Base-by-base conservation (phyloP, 1,140 invertebrate genomes). In the Oedothorax gibbosus region DNA sequence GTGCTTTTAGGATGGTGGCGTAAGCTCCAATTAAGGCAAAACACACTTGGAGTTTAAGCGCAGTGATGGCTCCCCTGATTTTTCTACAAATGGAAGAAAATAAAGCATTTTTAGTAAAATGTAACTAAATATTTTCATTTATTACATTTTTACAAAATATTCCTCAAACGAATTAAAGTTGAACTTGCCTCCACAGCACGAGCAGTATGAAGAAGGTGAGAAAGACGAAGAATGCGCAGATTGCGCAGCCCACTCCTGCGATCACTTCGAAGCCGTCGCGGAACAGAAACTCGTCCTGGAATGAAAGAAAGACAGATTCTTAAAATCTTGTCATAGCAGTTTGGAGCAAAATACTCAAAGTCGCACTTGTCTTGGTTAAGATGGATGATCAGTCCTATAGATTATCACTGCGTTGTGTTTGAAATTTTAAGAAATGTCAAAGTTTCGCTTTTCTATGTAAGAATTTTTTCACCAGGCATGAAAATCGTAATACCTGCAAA, bases 11-110 rank as follows among this genome's bases (percentile, higher is more conserved):
- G 64, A 87, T 68, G 2, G 73, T 68, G 12, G 50, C 76, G 21
- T 87, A 87, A 51, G 86, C 84, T 75, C 77, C 86, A 9, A 87
- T 60, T 62, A 87, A 64, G 20, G 86, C 86, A 56, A 87, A 65
- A 53, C 86, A 87, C 2, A 85, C 77, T 60, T 87, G 86, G 65
- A 87, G 51, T 78, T 87, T 87, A 50, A 87, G 68, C 8, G 86
- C 82, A 7, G 86, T 87, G 12, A 87, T 85, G 21, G 86, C 76
- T 71, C 86, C 86, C 5, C 78, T 73, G 9, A 87, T 85, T 65
- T 87, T 85, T 20, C 86, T 87, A 50, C 10, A 73, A 57, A 18
- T 15, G 11, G 49, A 62, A 62, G 6, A 62, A 35, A 35, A 35
- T 35, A 35, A 35, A 35, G 35, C 35, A 35, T 1, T 5, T 35